phyloP scores from a whole-genome alignment of 2,888 invertebrate species.

The Cosmia pyralina region DNA sequence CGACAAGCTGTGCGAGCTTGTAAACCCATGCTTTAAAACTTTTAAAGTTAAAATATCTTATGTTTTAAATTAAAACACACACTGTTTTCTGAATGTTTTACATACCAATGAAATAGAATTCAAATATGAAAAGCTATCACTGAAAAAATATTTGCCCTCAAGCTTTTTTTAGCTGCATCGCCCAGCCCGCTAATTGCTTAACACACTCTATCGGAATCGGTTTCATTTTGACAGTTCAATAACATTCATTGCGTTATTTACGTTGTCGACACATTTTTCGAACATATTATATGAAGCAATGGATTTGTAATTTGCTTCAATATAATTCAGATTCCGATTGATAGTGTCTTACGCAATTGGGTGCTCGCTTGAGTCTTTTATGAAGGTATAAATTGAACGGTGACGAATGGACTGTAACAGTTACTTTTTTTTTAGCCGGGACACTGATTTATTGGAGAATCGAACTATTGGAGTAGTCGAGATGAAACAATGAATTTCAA shows the following conservation, averaged over 20 bases:
- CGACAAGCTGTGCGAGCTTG: constrained; percentile 13
- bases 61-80: no score
- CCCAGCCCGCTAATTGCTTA: no score
- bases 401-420: constrained; percentile 37
- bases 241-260: no score
- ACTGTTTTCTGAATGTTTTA: not conserved
- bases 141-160: constrained; percentile 19
- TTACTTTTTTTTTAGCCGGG: constrained; percentile 26
- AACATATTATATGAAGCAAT: no score
- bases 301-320: no score
- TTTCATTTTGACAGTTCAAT: no score
- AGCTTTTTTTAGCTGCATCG: not conserved
- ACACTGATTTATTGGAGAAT: constrained; percentile 40
- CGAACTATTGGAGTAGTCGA: constrained; percentile 10
- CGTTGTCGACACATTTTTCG: no score
- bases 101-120: not conserved
- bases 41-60: no score
- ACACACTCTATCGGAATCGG: no score
- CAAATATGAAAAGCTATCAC: constrained; percentile 2
- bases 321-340: no score
- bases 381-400: constrained; percentile 48
- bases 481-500: constrained; percentile 13
- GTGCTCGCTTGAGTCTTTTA: no score
- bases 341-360: no score
- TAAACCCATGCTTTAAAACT: constrained; percentile 3